phyloP scores from a whole-genome alignment of 2,113 vertebrate species.

The Procapra przewalskii region DNA sequence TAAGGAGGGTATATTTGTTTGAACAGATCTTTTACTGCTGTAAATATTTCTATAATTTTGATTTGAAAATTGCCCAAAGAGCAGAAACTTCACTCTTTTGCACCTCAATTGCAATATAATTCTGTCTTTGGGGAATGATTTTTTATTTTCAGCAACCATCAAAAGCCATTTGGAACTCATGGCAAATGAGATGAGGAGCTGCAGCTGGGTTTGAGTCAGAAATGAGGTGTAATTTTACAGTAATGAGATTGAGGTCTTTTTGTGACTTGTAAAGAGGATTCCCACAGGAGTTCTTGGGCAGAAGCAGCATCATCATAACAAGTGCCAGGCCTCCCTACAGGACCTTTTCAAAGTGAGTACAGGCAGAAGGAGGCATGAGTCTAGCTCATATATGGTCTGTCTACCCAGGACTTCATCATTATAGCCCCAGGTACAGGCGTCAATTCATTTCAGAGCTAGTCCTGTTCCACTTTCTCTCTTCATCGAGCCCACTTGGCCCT shows the following conservation, averaged over 20 bases:
- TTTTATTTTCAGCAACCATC: constrained; percentile 14
- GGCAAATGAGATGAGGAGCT: not conserved
- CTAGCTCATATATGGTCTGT: not conserved
- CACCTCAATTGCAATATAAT: not conserved
- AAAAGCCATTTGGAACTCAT: constrained; percentile 2
- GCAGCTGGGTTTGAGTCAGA: not conserved
- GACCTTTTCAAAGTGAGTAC: not conserved
- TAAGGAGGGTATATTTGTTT: not conserved
- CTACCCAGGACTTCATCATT: not conserved
- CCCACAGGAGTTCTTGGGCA: not conserved
- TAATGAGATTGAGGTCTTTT: not conserved
- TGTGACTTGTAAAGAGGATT: not conserved
- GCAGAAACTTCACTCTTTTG: not conserved
- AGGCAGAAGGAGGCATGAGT: not conserved
- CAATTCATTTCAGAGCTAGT: not conserved
- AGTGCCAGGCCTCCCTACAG: not conserved
- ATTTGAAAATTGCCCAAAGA: constrained; percentile 39
- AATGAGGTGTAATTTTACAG: constrained; percentile 1
- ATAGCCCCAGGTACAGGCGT: not conserved
- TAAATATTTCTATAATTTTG: constrained; percentile 21
- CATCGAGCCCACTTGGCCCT: not conserved
- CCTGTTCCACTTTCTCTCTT: not conserved
- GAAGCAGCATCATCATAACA: not conserved
- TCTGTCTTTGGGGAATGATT: constrained; percentile 17
- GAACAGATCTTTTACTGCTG: not conserved